Percentiles rank a stretch among this genome's conserved stretches.
These are phyloP conservation scores for Stenodera caucasica DNA, from an alignment of 2,888 invertebrate species.

Conservation along the genomic window DNA sequence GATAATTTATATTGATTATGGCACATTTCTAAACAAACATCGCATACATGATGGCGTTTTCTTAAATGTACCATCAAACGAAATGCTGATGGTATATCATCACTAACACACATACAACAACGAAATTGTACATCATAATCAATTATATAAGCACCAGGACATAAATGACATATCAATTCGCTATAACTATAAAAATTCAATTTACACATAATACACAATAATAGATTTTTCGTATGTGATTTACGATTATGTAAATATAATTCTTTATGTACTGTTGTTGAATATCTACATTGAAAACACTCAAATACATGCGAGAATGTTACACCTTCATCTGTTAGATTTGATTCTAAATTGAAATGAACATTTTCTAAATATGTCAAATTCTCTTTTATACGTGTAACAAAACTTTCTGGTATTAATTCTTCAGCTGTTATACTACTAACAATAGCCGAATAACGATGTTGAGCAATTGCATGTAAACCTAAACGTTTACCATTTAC, in stretches of 20 bases:
- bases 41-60: slow-evolving; percentile 82
- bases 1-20: slow-evolving; percentile 78
- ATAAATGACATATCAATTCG: slow-evolving; percentile 83
- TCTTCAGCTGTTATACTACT: slow-evolving; percentile 78
- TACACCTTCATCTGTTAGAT: slow-evolving; percentile 60
- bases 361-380: slow-evolving; percentile 64
- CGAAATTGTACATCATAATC: slow-evolving; percentile 72
- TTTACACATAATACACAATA: slow-evolving; percentile 86
- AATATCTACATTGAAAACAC: slow-evolving; percentile 83
- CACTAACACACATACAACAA: slow-evolving; percentile 79
- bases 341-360: slow-evolving; percentile 75
- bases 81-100: slow-evolving; percentile 82
- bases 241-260: slow-evolving; percentile 84
- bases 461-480: slow-evolving; percentile 77
- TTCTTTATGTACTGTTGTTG: slow-evolving; percentile 78
- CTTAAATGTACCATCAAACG: slow-evolving; percentile 85
- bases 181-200: slow-evolving; percentile 85
- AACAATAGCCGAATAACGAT: slow-evolving; percentile 77
- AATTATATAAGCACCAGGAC: slow-evolving; percentile 72
- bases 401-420: slow-evolving; percentile 70
- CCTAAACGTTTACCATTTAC: slow-evolving; percentile 81
- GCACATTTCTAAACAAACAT: slow-evolving; percentile 82
- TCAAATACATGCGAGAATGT: slow-evolving; percentile 74
- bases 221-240: slow-evolving; percentile 80
- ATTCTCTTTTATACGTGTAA: slow-evolving; percentile 65